phyloP scores from a whole-genome alignment of 2,113 vertebrate species.

The Centropus unirufus region DNA sequence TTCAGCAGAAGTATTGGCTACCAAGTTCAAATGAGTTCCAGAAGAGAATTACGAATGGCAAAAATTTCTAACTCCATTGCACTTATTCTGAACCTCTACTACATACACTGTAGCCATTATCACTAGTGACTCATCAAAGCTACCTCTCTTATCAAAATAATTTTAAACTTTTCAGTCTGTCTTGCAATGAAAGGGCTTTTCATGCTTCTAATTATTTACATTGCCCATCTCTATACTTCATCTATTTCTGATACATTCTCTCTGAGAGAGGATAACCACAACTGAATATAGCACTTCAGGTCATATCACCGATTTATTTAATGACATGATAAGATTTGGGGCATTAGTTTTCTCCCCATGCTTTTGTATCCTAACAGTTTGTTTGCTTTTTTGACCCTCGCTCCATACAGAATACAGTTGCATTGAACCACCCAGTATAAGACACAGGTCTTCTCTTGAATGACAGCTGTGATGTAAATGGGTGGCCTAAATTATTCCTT shows the following conservation, averaged over 20 bases:
- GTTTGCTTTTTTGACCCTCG: conserved; percentile 10
- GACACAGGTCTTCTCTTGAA: neutral
- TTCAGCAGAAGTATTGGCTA: neutral
- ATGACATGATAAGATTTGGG: conserved; percentile 31
- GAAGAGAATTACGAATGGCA: neutral
- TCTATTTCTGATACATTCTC: neutral
- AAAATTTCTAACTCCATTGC: neutral
- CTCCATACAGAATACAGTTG: neutral
- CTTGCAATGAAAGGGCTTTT: neutral
- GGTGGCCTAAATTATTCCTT: conserved; percentile 8
- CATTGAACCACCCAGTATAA: neutral
- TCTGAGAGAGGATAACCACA: neutral
- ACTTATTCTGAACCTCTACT: neutral
- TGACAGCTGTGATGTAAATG: conserved; percentile 6
- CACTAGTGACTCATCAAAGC: neutral
- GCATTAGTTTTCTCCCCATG: neutral
- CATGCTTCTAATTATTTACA: conserved; percentile 4
- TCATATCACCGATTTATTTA: conserved; percentile 34
- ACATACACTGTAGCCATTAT: neutral
- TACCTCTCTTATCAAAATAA: neutral
- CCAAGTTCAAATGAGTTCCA: neutral
- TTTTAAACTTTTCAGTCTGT: neutral
- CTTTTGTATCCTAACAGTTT: conserved; percentile 14
- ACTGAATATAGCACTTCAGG: neutral
- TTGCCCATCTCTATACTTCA: neutral